These are phyloP conservation scores for Propithecus coquereli DNA, from an alignment of 2,113 vertebrate species.

Conservation along the genomic window DNA sequence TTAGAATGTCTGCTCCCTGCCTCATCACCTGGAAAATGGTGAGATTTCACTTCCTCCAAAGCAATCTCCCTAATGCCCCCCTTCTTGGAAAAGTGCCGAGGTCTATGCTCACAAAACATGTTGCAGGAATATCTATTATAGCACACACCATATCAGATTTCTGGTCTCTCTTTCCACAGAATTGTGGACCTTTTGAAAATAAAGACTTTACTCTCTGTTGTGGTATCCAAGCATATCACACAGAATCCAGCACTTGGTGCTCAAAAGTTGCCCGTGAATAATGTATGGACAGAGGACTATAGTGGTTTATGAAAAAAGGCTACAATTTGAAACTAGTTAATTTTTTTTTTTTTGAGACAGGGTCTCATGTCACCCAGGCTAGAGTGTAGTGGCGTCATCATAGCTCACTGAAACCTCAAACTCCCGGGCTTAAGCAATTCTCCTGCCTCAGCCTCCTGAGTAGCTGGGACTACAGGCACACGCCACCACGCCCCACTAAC, in stretches of 20 bases:
- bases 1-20: neutral
- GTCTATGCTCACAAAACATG: rapidly evolving
- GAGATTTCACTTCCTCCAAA: neutral
- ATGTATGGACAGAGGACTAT: neutral
- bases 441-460: no score
- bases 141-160: neutral
- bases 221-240: neutral
- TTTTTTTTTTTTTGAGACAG: neutral
- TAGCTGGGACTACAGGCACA: no score
- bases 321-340: neutral
- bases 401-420: no score
- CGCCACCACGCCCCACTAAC: no score
- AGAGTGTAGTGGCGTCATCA: no score
- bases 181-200: neutral
- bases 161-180: neutral
- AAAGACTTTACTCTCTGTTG: neutral
- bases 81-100: neutral
- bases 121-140: neutral
- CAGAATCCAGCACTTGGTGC: neutral
- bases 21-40: neutral
- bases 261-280: neutral
- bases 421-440: no score
- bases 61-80: neutral
- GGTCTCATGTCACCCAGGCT: no score
- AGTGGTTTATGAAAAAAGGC: neutral